Base-by-base conservation (phyloP, 2,797 vertebrate species). In the Pseudochaenichthys georgianus region DNA sequence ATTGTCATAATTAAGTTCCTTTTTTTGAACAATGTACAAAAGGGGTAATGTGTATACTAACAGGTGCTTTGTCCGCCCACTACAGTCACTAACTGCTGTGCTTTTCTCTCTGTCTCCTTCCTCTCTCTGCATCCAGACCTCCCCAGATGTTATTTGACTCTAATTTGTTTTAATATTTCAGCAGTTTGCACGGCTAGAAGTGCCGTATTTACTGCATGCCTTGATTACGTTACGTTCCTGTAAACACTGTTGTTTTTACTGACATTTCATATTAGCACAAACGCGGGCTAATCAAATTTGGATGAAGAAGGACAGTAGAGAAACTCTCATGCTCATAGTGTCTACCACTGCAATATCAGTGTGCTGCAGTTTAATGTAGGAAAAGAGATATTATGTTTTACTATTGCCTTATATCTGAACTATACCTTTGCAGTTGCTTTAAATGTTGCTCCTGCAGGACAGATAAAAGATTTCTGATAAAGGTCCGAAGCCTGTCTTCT, bases 131-230 rank as follows among this genome's bases (percentile, higher is more conserved):
- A 41, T 45, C 58, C 59, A 73, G 72, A 75, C 63, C 68, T 80
- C 65, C 67, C 51, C 45, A 73, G 60, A 85, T 78, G 69, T 78
- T 72, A 73, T 80, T 81, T 82, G 74, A 81, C 75, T 87, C 67
- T 81, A 84, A 84, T 83, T 90, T 80, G 54, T 81, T 89, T 90
- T 82, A 91, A 90, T 93, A 91, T 90, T 91, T 92, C 77, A 92
- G 72, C 51, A 86, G 82, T 78, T 62, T 79, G 70, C 78, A 85
- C 85, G 73, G 81, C 79, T 82, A 84, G 73, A 53, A 65, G 69
- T 59, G 63, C 66, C 78, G 81, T 59, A 78, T 73, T 81, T 19
- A 2, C 82, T 58, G 72, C 65, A 55, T 45, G 73, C 57, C 73
- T 69, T 85, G 63, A 89, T 89, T 78, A 87, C 68, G 64, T 71